Evolutionary conservation across 2,797 vertebrate species (phyloP), one percentile per base, ranked within the genome.

Genomic region (Tadarida brasiliensis): DNA sequence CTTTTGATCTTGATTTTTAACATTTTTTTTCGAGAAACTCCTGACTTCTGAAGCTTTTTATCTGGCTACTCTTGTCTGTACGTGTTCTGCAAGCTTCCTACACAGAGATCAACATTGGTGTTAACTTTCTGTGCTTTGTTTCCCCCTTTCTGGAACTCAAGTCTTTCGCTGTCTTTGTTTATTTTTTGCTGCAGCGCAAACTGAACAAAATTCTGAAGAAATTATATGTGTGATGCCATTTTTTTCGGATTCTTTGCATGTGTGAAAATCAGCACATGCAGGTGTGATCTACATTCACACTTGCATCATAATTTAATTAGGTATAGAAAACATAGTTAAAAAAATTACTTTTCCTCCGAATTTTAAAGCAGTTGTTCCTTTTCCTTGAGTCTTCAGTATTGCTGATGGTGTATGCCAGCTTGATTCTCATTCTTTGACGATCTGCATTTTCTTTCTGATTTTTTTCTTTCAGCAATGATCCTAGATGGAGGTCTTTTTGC

Each of bases 351-450:
- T 78, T 67, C 26, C 3, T 51, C 30, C 47, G 44, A 82, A 47
- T 93, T 84, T 71, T n/a, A 68, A 94, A 92, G 70, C 14, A 51
- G 7, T 11, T 68, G 2, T 57, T 89, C 51, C 65, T 67, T 92
- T 91, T 73, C 54, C 49, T 84, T 85, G 44, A 83, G 9, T 15
- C 70, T 71, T 8, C 4, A n/a, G 9, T 78, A 57, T 67, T 73
- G 57, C 47, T 81, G 35, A 74, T 24, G 16, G 7, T 59, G 81
- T 51, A 49, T 61, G 61, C 61, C 61, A 22, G 5, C 15, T 78
- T 68, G 26, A 70, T 71, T 94, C 30, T 82, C 16, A 80, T 28
- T 78, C 56, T 85, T 87, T 24, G 14, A 85, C 16, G 49, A 28
- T 39, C 35, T 51, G 15, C 12, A 78, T 56, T 56, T 78, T 56